Percentiles rank a stretch among this genome's conserved stretches.
These are phyloP conservation scores for Bothrops alternatus DNA, from an alignment of 2,797 vertebrate genomes.

Conservation along the genomic window DNA sequence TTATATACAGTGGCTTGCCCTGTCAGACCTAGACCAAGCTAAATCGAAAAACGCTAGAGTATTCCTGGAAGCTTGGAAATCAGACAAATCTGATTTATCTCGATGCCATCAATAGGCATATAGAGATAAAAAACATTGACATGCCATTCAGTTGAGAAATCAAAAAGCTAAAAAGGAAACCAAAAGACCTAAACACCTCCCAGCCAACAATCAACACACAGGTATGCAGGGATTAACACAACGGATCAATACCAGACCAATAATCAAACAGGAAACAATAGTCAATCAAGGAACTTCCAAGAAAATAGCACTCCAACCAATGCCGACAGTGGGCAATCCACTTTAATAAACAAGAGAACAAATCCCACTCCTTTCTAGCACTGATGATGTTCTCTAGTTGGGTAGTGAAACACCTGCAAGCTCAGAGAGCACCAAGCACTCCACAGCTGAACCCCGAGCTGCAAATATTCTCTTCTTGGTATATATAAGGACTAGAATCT, in stretches of 20 bases:
- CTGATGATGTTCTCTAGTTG: neutral
- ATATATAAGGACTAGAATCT: neutral
- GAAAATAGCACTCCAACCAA: neutral
- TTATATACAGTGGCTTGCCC: neutral
- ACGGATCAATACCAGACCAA: neutral
- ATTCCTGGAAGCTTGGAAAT: neutral
- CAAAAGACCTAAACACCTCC: neutral
- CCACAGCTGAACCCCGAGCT: neutral
- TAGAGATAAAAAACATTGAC: neutral
- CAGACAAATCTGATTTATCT: neutral
- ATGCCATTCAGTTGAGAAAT: neutral
- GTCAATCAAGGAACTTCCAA: neutral
- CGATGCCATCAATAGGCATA: neutral
- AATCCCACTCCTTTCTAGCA: neutral
- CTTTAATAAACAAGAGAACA: neutral
- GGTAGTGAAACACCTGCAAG: neutral
- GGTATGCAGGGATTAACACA: neutral
- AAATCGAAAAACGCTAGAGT: neutral
- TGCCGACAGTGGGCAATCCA: neutral
- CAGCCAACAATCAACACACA: neutral
- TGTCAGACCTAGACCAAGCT: neutral
- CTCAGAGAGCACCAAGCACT: neutral
- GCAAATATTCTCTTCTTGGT: neutral
- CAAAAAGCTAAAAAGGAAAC: neutral
- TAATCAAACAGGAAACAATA: neutral